Conservation (phyloP, 1,140 invertebrate genomes). For the Drosophila kanapiae region DNA sequence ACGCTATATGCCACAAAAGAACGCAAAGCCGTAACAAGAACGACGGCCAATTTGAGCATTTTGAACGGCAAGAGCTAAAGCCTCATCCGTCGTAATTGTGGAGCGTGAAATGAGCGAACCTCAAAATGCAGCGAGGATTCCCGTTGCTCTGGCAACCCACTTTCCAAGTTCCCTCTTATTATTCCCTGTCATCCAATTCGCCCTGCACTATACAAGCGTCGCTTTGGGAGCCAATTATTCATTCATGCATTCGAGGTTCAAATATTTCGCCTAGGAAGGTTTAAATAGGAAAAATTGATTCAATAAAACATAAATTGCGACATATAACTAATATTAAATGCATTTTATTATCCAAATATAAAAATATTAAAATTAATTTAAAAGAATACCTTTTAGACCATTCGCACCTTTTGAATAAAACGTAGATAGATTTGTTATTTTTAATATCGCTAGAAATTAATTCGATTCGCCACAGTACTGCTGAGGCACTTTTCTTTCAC, state of each 20-base stretch:
- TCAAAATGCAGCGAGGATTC: conserved; percentile 5
- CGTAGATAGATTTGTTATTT: no score
- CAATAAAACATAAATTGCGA: no score
- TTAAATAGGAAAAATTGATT: neutral
- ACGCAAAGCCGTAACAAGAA: neutral
- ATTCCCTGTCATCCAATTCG: neutral
- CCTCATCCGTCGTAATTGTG: conserved; percentile 2
- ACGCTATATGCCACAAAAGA: neutral
- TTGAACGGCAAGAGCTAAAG: conserved; percentile 25
- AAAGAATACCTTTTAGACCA: no score
- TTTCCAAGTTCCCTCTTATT: neutral
- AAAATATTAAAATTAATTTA: no score
- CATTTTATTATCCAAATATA: no score
- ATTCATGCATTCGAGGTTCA: neutral
- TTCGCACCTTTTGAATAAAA: no score
- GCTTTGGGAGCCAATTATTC: conserved; percentile 2
- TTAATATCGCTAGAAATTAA: neutral
- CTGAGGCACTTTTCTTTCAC: neutral
- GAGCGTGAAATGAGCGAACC: conserved; percentile 27
- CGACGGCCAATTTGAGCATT: neutral
- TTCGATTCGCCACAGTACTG: neutral
- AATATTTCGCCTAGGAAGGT: neutral
- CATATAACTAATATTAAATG: no score
- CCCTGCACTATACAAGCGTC: neutral
- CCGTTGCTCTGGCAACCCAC: conserved; percentile 13